These are phyloP conservation scores for Ceuthmochares aereus DNA, from an alignment of 2,113 vertebrate genomes.

Conservation along the genomic window DNA sequence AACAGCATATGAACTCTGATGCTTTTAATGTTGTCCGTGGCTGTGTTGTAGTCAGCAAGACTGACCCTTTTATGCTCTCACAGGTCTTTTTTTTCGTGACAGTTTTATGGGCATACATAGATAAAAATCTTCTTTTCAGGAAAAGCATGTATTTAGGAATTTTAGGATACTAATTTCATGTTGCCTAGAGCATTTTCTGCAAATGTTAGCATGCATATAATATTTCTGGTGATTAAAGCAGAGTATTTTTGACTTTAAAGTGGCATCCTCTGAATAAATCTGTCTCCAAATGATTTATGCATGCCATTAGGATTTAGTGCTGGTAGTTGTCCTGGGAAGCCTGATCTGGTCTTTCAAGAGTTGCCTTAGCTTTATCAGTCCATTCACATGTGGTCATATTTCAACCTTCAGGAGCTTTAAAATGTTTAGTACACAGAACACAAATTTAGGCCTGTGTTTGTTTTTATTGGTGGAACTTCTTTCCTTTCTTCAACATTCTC, in stretches of 20 bases:
- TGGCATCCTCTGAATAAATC: slow-evolving; percentile 68
- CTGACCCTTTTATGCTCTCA: slow-evolving; percentile 39
- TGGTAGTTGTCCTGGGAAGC: slow-evolving; percentile 62
- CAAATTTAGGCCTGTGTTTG: slow-evolving; percentile 78
- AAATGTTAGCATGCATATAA: slow-evolving; percentile 68
- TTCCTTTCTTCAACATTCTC: slow-evolving; percentile 92
- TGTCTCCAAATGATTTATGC: slow-evolving; percentile 67
- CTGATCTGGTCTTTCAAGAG: slow-evolving; percentile 70
- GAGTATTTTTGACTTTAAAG: slow-evolving; percentile 66
- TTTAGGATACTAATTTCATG: slow-evolving; percentile 40
- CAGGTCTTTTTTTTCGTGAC: neutral
- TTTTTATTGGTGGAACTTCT: slow-evolving; percentile 79
- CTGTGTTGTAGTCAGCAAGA: neutral
- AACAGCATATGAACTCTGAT: slow-evolving; percentile 26
- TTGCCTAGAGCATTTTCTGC: slow-evolving; percentile 72
- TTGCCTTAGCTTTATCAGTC: slow-evolving; percentile 46
- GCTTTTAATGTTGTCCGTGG: slow-evolving; percentile 4
- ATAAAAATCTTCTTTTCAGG: slow-evolving; percentile 72
- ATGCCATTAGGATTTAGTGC: slow-evolving; percentile 69
- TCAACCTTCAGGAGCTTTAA: slow-evolving; percentile 68
- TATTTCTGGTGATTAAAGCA: slow-evolving; percentile 50
- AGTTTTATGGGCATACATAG: slow-evolving; percentile 47
- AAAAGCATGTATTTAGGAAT: slow-evolving; percentile 71
- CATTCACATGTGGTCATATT: slow-evolving; percentile 66
- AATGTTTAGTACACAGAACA: slow-evolving; percentile 73